These are phyloP conservation scores for Rhingia rostrata DNA, from an alignment of 2,888 invertebrate species.

Conservation along the genomic window DNA sequence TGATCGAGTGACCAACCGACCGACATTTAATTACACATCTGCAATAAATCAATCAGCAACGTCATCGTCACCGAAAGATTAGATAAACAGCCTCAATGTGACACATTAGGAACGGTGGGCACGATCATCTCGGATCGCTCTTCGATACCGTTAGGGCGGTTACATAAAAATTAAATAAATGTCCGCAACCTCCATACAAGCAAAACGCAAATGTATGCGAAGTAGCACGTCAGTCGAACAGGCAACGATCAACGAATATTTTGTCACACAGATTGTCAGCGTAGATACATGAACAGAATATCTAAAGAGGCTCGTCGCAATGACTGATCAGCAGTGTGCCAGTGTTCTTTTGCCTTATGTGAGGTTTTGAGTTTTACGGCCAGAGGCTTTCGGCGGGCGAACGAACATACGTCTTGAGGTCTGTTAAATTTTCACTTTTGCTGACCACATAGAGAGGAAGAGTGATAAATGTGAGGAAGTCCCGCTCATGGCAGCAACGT, in stretches of 20 bases:
- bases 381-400: not conserved
- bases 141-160: slow-evolving; percentile 28
- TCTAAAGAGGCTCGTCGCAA: slow-evolving; percentile 37
- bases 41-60: slow-evolving; percentile 60
- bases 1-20: slow-evolving; percentile 51
- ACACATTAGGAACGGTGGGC: slow-evolving; percentile 23
- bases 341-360: not conserved
- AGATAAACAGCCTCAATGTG: slow-evolving; percentile 32
- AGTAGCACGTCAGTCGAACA: not conserved
- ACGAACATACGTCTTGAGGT: not conserved
- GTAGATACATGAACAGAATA: slow-evolving; percentile 39
- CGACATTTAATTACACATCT: slow-evolving; percentile 58
- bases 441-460: slow-evolving; percentile 9
- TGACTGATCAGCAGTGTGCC: not conserved
- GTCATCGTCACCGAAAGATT: slow-evolving; percentile 29
- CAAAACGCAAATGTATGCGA: not conserved
- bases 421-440: slow-evolving; percentile 36
- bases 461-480: not conserved
- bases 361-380: not conserved
- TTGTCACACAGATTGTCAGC: slow-evolving; percentile 32
- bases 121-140: slow-evolving; percentile 26
- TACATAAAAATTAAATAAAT: slow-evolving; percentile 44
- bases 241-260: not conserved
- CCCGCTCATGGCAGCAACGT: not conserved
- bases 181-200: not conserved